phyloP scores from a whole-genome alignment of 2,888 invertebrate genomes.

The Drosophila heteroneura region DNA sequence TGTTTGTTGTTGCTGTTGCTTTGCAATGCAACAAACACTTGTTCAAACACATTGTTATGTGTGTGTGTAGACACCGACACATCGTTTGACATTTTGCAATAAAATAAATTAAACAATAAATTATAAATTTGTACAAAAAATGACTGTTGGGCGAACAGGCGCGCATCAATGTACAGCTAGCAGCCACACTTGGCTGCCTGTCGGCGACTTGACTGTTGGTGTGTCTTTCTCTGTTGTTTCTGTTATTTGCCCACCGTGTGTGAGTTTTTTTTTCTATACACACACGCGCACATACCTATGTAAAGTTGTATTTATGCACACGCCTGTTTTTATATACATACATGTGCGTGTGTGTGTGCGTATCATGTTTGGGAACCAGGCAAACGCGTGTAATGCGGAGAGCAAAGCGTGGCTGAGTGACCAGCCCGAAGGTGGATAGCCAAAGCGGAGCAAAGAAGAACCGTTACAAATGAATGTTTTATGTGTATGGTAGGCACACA shows the following conservation, averaged over 20 bases:
- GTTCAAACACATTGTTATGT: slow-evolving; percentile 14
- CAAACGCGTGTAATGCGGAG: slow-evolving; percentile 33
- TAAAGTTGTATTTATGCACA: slow-evolving; percentile 6
- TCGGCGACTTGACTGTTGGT: slow-evolving; percentile 22
- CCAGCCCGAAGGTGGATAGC: slow-evolving; percentile 14
- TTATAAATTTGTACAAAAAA: slow-evolving; percentile 82
- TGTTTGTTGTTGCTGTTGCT: slow-evolving; percentile 16
- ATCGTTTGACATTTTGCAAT: slow-evolving; percentile 71
- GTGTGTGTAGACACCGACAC: slow-evolving; percentile 2
- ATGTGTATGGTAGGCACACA: slow-evolving; percentile 14
- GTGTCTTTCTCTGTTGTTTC: slow-evolving; percentile 37
- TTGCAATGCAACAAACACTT: slow-evolving; percentile 19
- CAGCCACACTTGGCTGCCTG: slow-evolving; percentile 17
- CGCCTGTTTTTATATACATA: slow-evolving; percentile 18
- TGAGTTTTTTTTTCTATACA: slow-evolving; percentile 41
- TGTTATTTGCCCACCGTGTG: slow-evolving; percentile 46
- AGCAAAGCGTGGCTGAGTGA: slow-evolving; percentile 28
- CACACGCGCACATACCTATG: slow-evolving; percentile 5
- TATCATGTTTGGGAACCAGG: slow-evolving; percentile 36
- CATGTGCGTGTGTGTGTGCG: slow-evolving; percentile 25
- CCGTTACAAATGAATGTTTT: slow-evolving; percentile 29
- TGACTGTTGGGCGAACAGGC: slow-evolving; percentile 76
- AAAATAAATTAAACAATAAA: slow-evolving; percentile 82
- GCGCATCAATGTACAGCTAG: slow-evolving; percentile 56
- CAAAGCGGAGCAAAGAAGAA: slow-evolving; percentile 12